Percentiles rank a stretch among this genome's conserved stretches.
phyloP scores from a whole-genome alignment of 2,888 invertebrate species.

The Hirtodrosophila trivittata region DNA sequence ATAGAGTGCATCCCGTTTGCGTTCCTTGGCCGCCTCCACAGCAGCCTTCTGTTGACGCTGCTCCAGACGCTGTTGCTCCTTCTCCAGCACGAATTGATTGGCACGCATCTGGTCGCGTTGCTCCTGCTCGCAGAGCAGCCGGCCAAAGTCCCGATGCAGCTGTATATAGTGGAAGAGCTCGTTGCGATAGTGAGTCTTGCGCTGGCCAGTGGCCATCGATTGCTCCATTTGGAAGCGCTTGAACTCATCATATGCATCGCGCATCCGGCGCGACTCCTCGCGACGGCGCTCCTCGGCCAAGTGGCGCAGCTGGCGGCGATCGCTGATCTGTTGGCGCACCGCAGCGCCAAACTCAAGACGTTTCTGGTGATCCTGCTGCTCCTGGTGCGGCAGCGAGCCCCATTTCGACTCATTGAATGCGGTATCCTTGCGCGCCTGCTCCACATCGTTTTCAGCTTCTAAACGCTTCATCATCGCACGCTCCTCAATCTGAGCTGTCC shows the following conservation, averaged over 20 bases:
- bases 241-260: conserved; percentile 46
- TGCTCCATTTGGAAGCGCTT: conserved; percentile 46
- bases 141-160: conserved; percentile 50
- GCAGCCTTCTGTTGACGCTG: conserved; percentile 43
- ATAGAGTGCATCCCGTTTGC: conserved; percentile 44
- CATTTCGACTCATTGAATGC: conserved; percentile 58
- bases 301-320: conserved; percentile 52
- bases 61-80: conserved; percentile 48
- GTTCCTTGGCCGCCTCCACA: conserved; percentile 35
- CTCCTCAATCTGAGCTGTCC: conserved; percentile 90
- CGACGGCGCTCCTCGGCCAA: conserved; percentile 55
- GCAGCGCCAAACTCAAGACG: conserved; percentile 58
- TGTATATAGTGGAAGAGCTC: conserved; percentile 53
- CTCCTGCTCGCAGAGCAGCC: conserved; percentile 65
- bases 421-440: conserved; percentile 84
- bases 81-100: conserved; percentile 38
- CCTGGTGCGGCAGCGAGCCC: conserved; percentile 51
- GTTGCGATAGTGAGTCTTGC: conserved; percentile 53
- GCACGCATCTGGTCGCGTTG: conserved; percentile 62
- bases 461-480: conserved; percentile 89
- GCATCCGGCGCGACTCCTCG: conserved; percentile 49
- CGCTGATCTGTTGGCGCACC: conserved; percentile 64
- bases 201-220: background rate
- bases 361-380: conserved; percentile 35
- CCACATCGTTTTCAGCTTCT: conserved; percentile 88